Percentiles rank a stretch among this genome's conserved stretches.
Evolutionary conservation across 1,140 invertebrate genomes (phyloP).

Genomic region (Listronotus bonariensis): DNA sequence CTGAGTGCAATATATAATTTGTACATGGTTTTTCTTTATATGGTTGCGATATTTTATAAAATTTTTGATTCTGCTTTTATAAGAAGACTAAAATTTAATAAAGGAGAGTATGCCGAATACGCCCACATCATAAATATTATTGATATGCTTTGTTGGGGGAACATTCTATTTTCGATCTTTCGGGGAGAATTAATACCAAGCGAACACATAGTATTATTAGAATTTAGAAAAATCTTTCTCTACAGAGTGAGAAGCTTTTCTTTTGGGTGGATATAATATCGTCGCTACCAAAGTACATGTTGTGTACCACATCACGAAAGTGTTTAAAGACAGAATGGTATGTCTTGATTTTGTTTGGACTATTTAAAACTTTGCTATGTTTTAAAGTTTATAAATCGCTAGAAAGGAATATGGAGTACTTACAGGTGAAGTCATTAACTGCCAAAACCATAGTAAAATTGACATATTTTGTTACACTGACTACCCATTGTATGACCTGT

Average conservation of each 20-base stretch:
- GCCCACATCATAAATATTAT: neutral
- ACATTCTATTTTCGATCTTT: neutral
- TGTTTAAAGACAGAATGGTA: neutral
- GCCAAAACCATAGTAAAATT: neutral
- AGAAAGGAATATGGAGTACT: neutral
- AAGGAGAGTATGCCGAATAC: neutral
- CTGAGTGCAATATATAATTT: neutral
- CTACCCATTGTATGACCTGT: slow-evolving; percentile 5
- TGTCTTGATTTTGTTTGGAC: neutral
- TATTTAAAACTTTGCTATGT: neutral
- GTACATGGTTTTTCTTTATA: neutral
- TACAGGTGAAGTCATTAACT: slow-evolving; percentile 1
- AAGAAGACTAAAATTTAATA: neutral
- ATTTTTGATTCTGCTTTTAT: neutral
- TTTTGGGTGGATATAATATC: slow-evolving; percentile 4
- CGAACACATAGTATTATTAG: neutral
- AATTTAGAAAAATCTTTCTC: neutral
- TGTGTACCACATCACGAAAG: neutral
- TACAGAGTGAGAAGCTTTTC: neutral
- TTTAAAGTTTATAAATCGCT: neutral
- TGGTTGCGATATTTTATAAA: slow-evolving; percentile 1
- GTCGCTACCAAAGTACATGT: neutral
- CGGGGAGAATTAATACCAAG: neutral
- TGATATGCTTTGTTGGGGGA: slow-evolving; percentile 2
- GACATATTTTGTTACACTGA: neutral